Conservation (phyloP, 2,113 vertebrate genomes). For the Xyliphius kryptos region DNA sequence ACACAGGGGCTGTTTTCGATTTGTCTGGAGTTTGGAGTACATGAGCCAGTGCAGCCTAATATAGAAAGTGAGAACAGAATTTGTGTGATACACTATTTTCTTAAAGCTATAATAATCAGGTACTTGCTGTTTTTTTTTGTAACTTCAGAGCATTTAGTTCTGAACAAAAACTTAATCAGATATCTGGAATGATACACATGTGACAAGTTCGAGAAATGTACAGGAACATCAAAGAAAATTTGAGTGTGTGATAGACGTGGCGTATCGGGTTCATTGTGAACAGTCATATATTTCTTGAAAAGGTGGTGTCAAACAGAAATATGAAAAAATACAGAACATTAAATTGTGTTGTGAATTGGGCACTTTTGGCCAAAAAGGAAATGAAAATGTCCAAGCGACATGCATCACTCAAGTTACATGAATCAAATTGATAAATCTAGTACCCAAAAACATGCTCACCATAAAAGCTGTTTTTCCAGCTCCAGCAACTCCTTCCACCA, state of each 20-base stretch:
- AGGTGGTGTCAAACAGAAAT: no score
- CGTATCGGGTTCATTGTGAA: not conserved
- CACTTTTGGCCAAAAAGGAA: no score
- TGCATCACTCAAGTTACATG: not conserved
- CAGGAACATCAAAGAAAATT: not conserved
- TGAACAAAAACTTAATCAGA: no score
- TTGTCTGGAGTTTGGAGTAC: conserved; percentile 49
- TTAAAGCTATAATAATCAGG: no score
- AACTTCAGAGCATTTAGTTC: no score
- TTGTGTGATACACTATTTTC: no score
- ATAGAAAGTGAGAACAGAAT: not conserved
- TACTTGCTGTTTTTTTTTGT: no score
- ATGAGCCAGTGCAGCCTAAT: conserved; percentile 62
- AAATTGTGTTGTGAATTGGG: no score
- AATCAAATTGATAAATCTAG: not conserved
- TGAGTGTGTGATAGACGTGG: not conserved
- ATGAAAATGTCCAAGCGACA: not conserved
- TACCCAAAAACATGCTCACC: conserved; percentile 44
- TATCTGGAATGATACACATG: no score
- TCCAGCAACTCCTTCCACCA: conserved; percentile 67
- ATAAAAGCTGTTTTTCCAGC: conserved; percentile 80
- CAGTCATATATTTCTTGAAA: no score
- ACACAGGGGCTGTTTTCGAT: conserved; percentile 38
- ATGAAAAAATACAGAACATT: no score
- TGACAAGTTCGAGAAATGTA: no score